phyloP scores from a whole-genome alignment of 2,797 vertebrate genomes.

The Manis pentadactyla region DNA sequence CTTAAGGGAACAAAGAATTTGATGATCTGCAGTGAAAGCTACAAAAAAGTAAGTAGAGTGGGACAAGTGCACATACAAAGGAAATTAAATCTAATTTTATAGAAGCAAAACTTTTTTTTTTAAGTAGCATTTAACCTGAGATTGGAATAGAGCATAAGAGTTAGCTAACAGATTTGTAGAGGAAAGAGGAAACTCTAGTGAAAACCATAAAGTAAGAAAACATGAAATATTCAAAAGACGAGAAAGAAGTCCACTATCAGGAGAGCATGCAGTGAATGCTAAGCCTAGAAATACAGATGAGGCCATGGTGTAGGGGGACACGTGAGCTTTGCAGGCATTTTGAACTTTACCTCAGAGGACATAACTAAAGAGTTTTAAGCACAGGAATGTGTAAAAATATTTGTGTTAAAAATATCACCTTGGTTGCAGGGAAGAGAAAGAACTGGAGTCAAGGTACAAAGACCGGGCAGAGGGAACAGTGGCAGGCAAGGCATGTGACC shows the following conservation, averaged over 20 bases:
- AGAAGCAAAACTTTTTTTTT: background rate
- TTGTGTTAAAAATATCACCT: background rate
- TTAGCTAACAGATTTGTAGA: background rate
- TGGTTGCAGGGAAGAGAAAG: background rate
- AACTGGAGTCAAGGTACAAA: background rate
- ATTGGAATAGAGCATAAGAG: background rate
- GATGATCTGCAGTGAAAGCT: background rate
- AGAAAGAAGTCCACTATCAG: background rate
- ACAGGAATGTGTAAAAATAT: background rate
- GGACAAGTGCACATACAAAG: background rate
- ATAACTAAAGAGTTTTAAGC: background rate
- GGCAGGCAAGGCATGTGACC: fast-evolving
- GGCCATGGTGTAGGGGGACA: background rate
- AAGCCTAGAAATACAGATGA: background rate
- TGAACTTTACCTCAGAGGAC: background rate
- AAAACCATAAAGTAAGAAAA: background rate
- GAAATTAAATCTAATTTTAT: background rate
- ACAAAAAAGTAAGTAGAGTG: background rate
- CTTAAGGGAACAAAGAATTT: background rate
- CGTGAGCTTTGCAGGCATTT: background rate
- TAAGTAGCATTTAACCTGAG: background rate
- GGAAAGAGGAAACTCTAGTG: background rate
- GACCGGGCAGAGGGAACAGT: background rate
- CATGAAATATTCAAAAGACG: background rate
- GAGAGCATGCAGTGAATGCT: fast-evolving